Evolutionary conservation across 2,797 vertebrate genomes (phyloP), one percentile per base, ranked within the genome.

Genomic region (Yasuhikotakia modesta): DNA sequence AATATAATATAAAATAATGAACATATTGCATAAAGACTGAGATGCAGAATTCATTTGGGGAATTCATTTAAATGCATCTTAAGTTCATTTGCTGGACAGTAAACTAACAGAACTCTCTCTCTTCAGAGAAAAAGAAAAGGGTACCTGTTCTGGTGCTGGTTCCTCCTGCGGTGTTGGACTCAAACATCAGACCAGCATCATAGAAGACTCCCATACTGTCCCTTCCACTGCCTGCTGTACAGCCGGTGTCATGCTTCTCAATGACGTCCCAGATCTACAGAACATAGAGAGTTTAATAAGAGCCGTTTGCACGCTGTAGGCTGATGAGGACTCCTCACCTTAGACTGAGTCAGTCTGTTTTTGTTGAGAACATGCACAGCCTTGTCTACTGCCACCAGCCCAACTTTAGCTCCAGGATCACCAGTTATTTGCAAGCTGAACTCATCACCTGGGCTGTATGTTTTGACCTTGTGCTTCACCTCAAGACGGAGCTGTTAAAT

Each of bases 321-420:
- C n/a, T n/a, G n/a, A n/a, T n/a, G n/a, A n/a, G n/a, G n/a, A n/a
- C n/a, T n/a, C n/a, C n/a, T n/a, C 30, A 94, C 94, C 90, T 90
- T 90, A 0, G 21, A 55, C 79, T 94, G 94, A 0, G 91, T 92
- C 66, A 95, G 27, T 60, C 81, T 91, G 85, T 93, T 87, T 84
- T 92, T 93, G 83, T 85, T 94, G 71, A 94, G 85, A 30, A 92
- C 87, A 0, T 88, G 93, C 73, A 94, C 90, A 0, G 83, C 92
- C 68, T 94, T 95, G 86, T 95, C 93, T 85, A 95, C 94, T 0
- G 90, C 94, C 60, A 95, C 94, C 32, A 95, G 86, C 0, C 91
- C 93, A 7, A 94, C 93, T 0, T 84, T 70, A 67, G 93, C 91
- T 0, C 73, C 86, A 0, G 81, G 73, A 78, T 95, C 89, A 0